Evolutionary conservation across 2,113 vertebrate species (phyloP).

Genomic region (Struthidea cinerea): DNA sequence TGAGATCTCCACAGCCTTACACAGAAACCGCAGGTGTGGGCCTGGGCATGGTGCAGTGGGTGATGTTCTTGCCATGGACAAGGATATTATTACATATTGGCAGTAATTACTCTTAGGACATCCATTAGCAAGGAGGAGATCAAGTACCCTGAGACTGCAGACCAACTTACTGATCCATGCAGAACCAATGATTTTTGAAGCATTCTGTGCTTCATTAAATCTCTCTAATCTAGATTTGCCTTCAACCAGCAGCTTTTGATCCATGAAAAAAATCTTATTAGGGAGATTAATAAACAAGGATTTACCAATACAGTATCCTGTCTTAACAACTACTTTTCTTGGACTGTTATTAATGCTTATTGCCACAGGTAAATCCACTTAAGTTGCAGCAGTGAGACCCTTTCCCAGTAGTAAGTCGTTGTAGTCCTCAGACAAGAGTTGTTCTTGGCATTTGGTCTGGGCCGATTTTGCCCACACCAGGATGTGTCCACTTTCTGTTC

Average conservation of each 20-base stretch:
- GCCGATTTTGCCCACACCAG: not conserved
- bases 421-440: not conserved
- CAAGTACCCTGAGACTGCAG: not conserved
- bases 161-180: not conserved
- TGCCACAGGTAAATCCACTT: not conserved
- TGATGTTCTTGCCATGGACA: not conserved
- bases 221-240: not conserved
- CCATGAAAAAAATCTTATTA: not conserved
- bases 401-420: not conserved
- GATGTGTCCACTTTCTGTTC: not conserved
- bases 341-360: not conserved
- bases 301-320: not conserved
- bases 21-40: not conserved
- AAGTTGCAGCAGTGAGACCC: not conserved
- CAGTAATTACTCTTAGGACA: not conserved
- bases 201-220: not conserved
- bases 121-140: not conserved
- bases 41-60: rapidly evolving
- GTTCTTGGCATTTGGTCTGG: not conserved
- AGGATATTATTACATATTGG: not conserved
- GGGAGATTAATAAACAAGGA: not conserved
- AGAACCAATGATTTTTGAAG: not conserved
- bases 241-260: not conserved
- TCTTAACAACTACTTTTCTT: not conserved
- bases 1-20: not conserved